Evolutionary conservation across 2,888 invertebrate species (phyloP), one percentile per base, ranked within the genome.

Genomic region (Drosophila longiperda): DNA sequence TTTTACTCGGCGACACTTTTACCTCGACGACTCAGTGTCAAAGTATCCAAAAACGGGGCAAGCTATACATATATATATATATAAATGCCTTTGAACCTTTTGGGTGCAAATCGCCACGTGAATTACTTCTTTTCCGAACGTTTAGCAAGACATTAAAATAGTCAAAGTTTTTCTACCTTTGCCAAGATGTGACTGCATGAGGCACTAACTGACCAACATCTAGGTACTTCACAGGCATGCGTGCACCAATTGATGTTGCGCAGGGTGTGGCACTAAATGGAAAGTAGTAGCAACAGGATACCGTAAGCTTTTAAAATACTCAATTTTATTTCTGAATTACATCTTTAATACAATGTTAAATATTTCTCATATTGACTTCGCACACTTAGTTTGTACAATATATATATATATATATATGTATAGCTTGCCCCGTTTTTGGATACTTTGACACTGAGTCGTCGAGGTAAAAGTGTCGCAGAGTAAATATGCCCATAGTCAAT

Each of bases 241-340:
- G 74, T 79, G 65, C 72, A 62, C 62, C 40, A 67, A 66, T 66
- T 42, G 58, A 59, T 34, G 66, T 55, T 77, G 75, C 76, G 76
- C 81, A 83, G 82, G 82, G 82, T 83, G 82, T 82, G 80, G 81
- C 82, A 80, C 55, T 32, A 52, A 60, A 65, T 73, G 5, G 3
- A 58, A 50, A 55, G 57, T 64, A 68, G 57, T 49, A 23, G 2
- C 23, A 66, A 32, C 52, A 36, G 45, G 63, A 68, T 55, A 68
- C 60, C 42, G 9, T 50, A 29, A 29, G 29, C 29, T 11, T 5
- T 23, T 15, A 48, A 23, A 20, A n/a, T 38, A 9, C 9, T 17
- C 3, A 45, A 45, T 15, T 45, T 45, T 45, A 45, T 23, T 45
- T 45, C 23, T 45, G 23, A 45, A 7, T 15, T 45, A 45, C 11